phyloP scores from a whole-genome alignment of 2,888 invertebrate species.

The Prosapia bicincta region DNA sequence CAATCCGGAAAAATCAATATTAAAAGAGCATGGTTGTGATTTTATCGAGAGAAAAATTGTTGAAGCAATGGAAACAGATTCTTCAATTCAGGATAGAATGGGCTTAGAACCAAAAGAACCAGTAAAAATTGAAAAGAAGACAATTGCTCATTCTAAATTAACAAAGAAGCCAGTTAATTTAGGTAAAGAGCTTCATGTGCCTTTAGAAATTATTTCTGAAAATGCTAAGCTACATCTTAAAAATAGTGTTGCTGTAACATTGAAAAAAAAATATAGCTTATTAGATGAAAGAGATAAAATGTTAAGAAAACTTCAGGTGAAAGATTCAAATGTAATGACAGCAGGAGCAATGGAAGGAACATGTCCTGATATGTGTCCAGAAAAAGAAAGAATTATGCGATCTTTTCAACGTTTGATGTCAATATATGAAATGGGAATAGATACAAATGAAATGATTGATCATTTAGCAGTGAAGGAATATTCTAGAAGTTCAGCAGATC shows the following conservation, averaged over 20 bases:
- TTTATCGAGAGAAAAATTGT: not conserved
- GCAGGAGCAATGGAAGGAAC: conserved; percentile 58
- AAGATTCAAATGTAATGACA: conserved; percentile 31
- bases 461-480: conserved; percentile 88
- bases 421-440: conserved; percentile 37
- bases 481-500: conserved; percentile 95
- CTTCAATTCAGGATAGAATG: not conserved
- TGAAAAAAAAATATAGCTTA: conserved; percentile 44
- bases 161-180: not conserved
- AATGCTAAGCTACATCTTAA: not conserved
- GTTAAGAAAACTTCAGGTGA: conserved; percentile 50
- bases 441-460: conserved; percentile 52
- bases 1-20: not conserved
- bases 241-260: not conserved
- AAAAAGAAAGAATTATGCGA: conserved; percentile 84
- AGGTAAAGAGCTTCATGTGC: not conserved
- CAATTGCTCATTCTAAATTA: not conserved
- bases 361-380: conserved; percentile 97
- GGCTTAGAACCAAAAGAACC: not conserved
- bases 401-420: conserved; percentile 70
- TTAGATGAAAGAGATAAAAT: conserved; percentile 82
- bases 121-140: not conserved
- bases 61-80: not conserved
- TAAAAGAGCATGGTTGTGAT: not conserved
- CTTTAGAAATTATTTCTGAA: not conserved